These are phyloP conservation scores for Chaenocephalus aceratus DNA, from an alignment of 2,113 vertebrate species.

Conservation along the genomic window DNA sequence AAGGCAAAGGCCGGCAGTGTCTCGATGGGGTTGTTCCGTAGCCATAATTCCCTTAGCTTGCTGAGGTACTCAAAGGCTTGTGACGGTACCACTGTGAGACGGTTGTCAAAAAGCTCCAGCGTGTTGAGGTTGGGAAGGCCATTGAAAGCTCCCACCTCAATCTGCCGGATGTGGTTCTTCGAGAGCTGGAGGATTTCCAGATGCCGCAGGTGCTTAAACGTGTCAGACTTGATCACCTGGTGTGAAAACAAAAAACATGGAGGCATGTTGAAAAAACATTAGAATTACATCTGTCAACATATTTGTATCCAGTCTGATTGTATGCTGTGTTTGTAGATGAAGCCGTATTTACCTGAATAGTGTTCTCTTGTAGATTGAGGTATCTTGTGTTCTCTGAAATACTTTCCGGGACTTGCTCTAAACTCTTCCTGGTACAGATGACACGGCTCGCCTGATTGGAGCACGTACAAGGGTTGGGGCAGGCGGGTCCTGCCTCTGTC, in stretches of 20 bases:
- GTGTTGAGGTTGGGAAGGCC: conserved; percentile 97
- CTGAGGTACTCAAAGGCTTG: conserved; percentile 98
- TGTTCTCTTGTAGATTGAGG: conserved; percentile 97
- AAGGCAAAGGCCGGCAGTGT: conserved; percentile 96
- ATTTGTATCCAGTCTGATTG: background rate
- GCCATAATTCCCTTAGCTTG: conserved; percentile 95
- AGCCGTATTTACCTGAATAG: conserved; percentile 86
- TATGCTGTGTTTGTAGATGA: conserved; percentile 6
- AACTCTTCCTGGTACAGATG: conserved; percentile 92
- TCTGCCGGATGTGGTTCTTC: conserved; percentile 94
- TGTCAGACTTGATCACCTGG: conserved; percentile 94
- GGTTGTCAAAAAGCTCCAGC: conserved; percentile 97
- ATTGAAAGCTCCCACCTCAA: conserved; percentile 97
- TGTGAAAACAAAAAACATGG: conserved; percentile 47
- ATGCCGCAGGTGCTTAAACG: conserved; percentile 96
- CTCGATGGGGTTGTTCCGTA: conserved; percentile 97
- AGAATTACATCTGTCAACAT: conserved; percentile 29
- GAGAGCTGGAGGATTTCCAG: conserved; percentile 98
- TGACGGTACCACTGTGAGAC: conserved; percentile 93
- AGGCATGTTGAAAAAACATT: conserved; percentile 35
- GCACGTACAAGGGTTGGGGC: conserved; percentile 91
- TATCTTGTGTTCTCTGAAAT: conserved; percentile 98
- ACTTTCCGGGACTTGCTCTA: conserved; percentile 90
- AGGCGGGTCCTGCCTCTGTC: conserved; percentile 84
- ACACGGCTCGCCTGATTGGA: conserved; percentile 97